Evolutionary conservation across 2,797 vertebrate genomes (phyloP), one percentile per base, ranked within the genome.

Genomic region (Nyctalus aviator): DNA sequence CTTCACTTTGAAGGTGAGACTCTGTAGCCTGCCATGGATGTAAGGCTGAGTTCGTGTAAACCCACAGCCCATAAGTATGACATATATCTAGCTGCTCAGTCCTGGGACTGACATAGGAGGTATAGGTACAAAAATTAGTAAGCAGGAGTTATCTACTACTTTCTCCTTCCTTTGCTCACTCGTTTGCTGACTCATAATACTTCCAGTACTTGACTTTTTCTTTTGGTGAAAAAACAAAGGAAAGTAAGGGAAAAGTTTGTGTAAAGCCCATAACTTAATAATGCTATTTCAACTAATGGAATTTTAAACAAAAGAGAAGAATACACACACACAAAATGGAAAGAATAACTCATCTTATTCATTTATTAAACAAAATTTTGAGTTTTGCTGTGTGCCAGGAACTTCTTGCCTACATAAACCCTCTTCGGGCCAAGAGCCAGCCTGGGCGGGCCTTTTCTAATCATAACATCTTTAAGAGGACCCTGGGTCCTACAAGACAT

Each of bases 241-340:
- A 20, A 88, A 25, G 55, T 23, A 85, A 88, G 44, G 55, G 48
- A 23, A 57, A 41, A 76, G 13, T 8, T 82, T 88, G 48, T 69
- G 0, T 32, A 86, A 94, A 82, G n/a, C 48, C 21, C 23, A 9
- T 41, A 41, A 69, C 23, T 94, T 75, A 12, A 69, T 92, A 81
- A 64, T 88, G 6, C 55, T 68, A 2, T 41, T 93, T 81, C 27
- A 37, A 18, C 13, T 25, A 86, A 71, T 89, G 37, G 2, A 59
- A 46, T 76, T 95, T 88, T 84, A 91, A 92, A 37, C 15, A 83
- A 46, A 76, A 90, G 20, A 64, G 35, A 82, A 50, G 17, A 75
- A 81, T 35, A 44, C 7, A 81, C 8, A 79, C 44, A 50, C 3
- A 59, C 20, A 62, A 55, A 84, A n/a, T 75, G 25, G 11, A 44